A percentile compares a stretch with the other conserved stretches of the same genome.
Evolutionary conservation across 2,113 vertebrate genomes (phyloP).

Genomic region (Rissa tridactyla): DNA sequence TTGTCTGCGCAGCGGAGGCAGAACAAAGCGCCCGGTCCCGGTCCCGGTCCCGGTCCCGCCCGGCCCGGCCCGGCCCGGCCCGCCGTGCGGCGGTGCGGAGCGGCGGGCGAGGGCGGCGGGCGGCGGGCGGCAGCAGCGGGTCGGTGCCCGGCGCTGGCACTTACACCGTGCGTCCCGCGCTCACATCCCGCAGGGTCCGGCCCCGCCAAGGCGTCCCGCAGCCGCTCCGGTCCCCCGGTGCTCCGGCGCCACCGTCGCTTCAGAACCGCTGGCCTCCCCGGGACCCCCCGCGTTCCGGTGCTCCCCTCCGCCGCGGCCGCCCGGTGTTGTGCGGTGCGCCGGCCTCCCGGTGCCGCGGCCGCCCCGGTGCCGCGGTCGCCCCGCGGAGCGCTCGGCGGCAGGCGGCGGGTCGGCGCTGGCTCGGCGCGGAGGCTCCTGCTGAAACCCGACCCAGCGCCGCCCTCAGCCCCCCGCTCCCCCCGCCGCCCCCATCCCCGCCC

Average conservation of each 20-base stretch:
- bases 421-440: neutral
- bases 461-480: conserved; percentile 1
- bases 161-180: neutral
- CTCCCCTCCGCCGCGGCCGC: neutral
- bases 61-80: neutral
- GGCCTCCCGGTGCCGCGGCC: neutral
- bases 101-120: neutral
- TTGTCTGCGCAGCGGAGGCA: neutral
- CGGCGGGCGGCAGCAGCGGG: neutral
- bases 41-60: neutral
- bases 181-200: neutral
- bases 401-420: neutral
- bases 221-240: neutral
- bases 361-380: neutral
- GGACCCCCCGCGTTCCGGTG: neutral
- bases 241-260: neutral
- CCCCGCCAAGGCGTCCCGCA: neutral
- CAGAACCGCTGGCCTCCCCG: neutral
- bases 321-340: neutral
- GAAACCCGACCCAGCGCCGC: conserved; percentile 32
- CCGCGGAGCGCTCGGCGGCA: neutral
- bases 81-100: neutral
- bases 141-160: neutral
- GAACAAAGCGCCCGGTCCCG: neutral
- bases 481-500: neutral